phyloP scores from a whole-genome alignment of 2,797 vertebrate genomes.

The Anabacerthia variegaticeps region DNA sequence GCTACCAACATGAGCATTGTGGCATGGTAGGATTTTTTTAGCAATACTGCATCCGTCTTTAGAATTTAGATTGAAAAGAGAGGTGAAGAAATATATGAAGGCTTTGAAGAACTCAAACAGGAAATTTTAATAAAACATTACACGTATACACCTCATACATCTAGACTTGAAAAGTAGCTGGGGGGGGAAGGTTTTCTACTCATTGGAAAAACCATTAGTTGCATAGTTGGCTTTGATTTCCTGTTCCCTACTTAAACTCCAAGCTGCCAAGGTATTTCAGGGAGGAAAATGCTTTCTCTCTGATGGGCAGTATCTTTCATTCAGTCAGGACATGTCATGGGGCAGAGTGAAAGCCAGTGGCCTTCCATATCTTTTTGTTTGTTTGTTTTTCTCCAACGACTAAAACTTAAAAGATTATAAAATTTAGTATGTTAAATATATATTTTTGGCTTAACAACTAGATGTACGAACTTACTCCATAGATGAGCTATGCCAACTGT shows the following conservation, averaged over 20 bases:
- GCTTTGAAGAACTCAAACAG: neutral
- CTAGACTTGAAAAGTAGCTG: neutral
- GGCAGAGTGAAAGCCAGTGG: neutral
- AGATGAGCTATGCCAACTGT: neutral
- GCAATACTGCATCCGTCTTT: neutral
- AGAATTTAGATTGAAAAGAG: neutral
- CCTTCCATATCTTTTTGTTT: neutral
- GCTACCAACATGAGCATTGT: neutral
- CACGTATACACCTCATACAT: neutral
- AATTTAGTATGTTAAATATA: neutral
- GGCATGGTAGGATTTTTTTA: neutral
- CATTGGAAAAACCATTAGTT: conserved; percentile 14
- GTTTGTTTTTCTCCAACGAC: neutral
- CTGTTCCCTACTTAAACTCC: neutral
- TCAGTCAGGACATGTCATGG: neutral
- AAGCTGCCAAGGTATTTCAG: neutral
- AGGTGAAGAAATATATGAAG: neutral
- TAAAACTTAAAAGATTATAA: neutral
- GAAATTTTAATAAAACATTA: neutral
- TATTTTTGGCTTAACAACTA: neutral
- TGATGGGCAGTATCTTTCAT: neutral
- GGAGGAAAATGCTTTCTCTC: conserved; percentile 30
- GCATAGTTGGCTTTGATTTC: conserved; percentile 4
- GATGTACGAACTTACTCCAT: neutral
- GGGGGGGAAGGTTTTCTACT: neutral